Percentiles rank a stretch among this genome's conserved stretches.
phyloP scores from a whole-genome alignment of 2,113 vertebrate genomes.

The Percina caprodes region DNA sequence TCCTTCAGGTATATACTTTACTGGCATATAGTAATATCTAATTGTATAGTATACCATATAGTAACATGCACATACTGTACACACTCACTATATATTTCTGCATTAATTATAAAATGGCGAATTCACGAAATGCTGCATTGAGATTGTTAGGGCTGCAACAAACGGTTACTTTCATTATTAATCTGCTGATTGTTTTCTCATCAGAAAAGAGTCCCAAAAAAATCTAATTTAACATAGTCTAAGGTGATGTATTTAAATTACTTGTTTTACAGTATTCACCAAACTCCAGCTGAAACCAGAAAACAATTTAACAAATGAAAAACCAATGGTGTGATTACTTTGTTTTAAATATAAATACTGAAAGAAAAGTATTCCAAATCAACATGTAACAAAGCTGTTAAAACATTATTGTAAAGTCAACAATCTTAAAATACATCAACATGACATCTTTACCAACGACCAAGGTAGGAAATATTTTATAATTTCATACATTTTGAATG shows the following conservation, averaged over 20 bases:
- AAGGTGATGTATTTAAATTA: neutral
- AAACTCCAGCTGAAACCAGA: neutral
- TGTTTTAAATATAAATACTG: neutral
- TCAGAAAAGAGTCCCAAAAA: neutral
- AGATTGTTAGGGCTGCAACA: neutral
- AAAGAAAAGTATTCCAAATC: slow-evolving; percentile 2
- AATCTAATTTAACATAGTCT: neutral
- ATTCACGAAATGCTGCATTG: slow-evolving; percentile 3
- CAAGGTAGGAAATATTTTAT: neutral
- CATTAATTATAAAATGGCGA: neutral
- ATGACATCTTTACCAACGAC: slow-evolving; percentile 17
- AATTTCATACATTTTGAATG: slow-evolving; percentile 14
- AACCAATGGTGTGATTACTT: neutral
- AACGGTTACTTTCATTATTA: neutral
- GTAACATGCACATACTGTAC: slow-evolving; percentile 2
- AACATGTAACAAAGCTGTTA: neutral
- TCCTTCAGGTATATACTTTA: neutral
- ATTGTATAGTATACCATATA: neutral
- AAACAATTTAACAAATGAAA: neutral
- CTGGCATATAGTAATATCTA: neutral
- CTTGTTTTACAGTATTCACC: neutral
- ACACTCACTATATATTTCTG: slow-evolving; percentile 19
- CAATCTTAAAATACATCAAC: neutral
- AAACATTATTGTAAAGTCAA: neutral
- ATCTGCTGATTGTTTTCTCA: neutral